A percentile compares a stretch with the other conserved stretches of the same genome.
phyloP scores from a whole-genome alignment of 2,888 invertebrate species.

The Ethmia dodecea region DNA sequence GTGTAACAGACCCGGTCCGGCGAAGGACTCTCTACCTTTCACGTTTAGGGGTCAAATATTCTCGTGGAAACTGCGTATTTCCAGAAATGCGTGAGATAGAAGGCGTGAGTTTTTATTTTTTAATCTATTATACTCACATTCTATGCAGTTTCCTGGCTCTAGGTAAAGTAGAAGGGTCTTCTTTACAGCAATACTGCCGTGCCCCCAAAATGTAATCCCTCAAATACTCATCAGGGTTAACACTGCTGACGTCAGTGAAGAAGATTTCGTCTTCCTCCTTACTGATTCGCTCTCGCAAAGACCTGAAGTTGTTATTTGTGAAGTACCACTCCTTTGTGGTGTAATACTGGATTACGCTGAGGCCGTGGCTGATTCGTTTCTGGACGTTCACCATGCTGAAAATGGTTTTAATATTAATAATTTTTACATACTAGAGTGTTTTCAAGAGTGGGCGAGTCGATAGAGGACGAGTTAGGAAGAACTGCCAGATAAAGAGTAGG shows the following conservation, averaged over 20 bases:
- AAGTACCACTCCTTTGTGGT: slow-evolving; percentile 90
- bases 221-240: slow-evolving; percentile 47
- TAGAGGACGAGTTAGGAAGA: too few relatives aligned
- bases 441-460: too few relatives aligned
- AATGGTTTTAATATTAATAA: not conserved
- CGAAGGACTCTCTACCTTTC: too few relatives aligned
- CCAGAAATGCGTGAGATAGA: too few relatives aligned
- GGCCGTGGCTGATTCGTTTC: slow-evolving; percentile 78
- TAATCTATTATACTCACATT: slow-evolving; percentile 69
- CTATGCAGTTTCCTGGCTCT: slow-evolving; percentile 81
- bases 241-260: slow-evolving; percentile 57
- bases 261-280: slow-evolving; percentile 80
- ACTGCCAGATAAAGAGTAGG: too few relatives aligned
- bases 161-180: slow-evolving; percentile 86
- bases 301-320: slow-evolving; percentile 75
- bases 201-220: slow-evolving; percentile 85
- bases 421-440: too few relatives aligned
- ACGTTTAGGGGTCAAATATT: too few relatives aligned
- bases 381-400: slow-evolving; percentile 81
- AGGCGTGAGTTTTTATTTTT: not conserved
- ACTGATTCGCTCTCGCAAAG: slow-evolving; percentile 70
- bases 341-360: slow-evolving; percentile 86
- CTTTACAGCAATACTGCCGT: slow-evolving; percentile 88
- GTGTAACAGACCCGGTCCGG: too few relatives aligned
- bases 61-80: too few relatives aligned